Percentiles rank a stretch among this genome's conserved stretches.
phyloP scores from a whole-genome alignment of 1,140 invertebrate genomes.

The Asobara japonica region DNA sequence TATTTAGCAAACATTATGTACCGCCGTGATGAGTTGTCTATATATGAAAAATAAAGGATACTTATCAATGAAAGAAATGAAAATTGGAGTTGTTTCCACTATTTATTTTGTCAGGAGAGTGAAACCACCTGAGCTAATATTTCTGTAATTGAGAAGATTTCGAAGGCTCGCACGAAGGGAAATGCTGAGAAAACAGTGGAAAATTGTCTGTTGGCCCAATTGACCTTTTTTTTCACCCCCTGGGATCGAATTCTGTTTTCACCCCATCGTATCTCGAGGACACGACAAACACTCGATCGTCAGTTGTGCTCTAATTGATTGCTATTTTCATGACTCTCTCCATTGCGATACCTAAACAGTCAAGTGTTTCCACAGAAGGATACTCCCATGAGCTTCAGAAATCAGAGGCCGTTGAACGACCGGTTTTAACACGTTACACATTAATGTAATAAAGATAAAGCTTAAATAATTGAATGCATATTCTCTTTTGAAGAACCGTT shows the following conservation, averaged over 20 bases:
- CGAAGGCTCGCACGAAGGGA: background rate
- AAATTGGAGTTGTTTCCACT: background rate
- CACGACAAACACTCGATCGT: constrained; percentile 53
- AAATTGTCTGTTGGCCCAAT: constrained; percentile 33
- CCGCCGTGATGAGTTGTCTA: too few species aligned
- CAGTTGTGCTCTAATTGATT: constrained; percentile 56
- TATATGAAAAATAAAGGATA: too few species aligned
- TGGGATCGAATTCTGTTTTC: too few species aligned
- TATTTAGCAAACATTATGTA: too few species aligned
- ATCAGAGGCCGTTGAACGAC: constrained; percentile 33
- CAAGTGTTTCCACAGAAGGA: constrained; percentile 29
- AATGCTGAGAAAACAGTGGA: constrained; percentile 8
- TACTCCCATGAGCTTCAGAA: constrained; percentile 1
- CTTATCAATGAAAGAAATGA: too few species aligned
- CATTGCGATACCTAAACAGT: too few species aligned
- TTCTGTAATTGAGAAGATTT: constrained; percentile 50
- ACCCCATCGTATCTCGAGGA: constrained; percentile 46
- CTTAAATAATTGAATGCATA: too few species aligned
- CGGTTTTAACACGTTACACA: constrained; percentile 35
- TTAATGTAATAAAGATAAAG: too few species aligned
- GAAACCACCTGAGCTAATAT: constrained; percentile 33
- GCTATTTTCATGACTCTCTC: too few species aligned
- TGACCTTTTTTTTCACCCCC: constrained; percentile 14
- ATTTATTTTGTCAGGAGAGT: background rate
- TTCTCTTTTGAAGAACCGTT: too few species aligned